These are phyloP conservation scores for Echeneis naucrates DNA, from an alignment of 2,797 vertebrate species.

Conservation along the genomic window DNA sequence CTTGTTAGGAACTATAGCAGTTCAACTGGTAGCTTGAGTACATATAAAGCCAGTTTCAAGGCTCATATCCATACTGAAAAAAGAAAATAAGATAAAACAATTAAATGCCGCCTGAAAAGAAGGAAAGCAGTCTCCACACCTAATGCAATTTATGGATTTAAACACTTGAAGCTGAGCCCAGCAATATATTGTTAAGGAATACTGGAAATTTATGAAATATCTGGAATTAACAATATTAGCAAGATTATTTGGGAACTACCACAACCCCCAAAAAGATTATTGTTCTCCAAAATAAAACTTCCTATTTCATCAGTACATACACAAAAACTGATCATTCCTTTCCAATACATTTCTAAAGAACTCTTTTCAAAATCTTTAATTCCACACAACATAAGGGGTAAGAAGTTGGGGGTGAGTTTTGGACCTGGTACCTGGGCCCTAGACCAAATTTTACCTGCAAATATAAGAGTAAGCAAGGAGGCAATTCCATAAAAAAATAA, in stretches of 20 bases:
- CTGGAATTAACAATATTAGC: not conserved
- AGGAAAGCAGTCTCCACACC: conserved; percentile 1
- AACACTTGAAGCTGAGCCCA: conserved; percentile 6
- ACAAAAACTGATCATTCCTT: not conserved
- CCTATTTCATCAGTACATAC: too few species aligned
- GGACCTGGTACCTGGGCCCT: too few species aligned
- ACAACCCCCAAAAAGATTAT: not conserved
- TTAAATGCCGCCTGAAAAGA: not conserved
- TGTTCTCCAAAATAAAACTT: not conserved
- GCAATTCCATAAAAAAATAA: too few species aligned
- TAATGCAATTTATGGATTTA: conserved; percentile 16
- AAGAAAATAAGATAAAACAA: conserved; percentile 24
- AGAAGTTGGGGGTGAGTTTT: too few species aligned
- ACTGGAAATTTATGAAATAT: not conserved
- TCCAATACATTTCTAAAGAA: not conserved
- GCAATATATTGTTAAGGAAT: conserved; percentile 7
- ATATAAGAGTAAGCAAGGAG: too few species aligned
- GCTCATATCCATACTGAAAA: not conserved
- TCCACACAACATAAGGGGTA: too few species aligned
- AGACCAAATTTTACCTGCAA: too few species aligned
- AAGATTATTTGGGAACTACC: conserved; percentile 5
- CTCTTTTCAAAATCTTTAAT: too few species aligned
- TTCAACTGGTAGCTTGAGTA: not conserved
- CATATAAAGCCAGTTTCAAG: not conserved
- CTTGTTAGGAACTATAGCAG: not conserved